phyloP scores from a whole-genome alignment of 2,888 invertebrate genomes.

The Coremacera marginata region DNA sequence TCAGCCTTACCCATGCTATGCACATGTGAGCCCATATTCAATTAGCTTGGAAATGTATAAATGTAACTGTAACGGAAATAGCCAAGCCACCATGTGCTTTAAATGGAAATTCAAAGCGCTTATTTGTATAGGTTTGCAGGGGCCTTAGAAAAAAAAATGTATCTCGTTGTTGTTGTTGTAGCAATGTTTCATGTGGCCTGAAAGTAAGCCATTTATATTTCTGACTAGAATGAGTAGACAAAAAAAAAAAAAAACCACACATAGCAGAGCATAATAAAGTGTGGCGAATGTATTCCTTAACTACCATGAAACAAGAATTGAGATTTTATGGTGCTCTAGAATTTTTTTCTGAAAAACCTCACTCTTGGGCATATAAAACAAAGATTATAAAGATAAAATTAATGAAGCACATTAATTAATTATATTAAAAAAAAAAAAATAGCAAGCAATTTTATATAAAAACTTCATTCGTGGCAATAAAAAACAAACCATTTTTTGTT shows the following conservation, averaged over 20 bases:
- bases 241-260: not conserved
- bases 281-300: not conserved
- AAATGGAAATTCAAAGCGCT: not conserved
- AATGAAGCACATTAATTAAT: not conserved
- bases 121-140: not conserved
- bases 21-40: not conserved
- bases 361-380: not conserved
- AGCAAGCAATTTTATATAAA: not conserved
- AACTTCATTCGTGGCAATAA: not conserved
- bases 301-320: not conserved
- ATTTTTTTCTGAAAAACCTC: not conserved
- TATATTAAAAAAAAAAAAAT: not conserved
- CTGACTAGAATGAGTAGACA: not conserved
- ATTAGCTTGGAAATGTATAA: conserved; percentile 14
- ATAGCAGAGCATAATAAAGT: not conserved
- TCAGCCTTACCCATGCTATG: too few relatives aligned
- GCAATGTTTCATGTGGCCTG: conserved; percentile 4
- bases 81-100: conserved; percentile 4
- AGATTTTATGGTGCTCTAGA: not conserved
- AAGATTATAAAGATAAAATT: not conserved
- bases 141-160: conserved; percentile 13
- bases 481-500: not conserved
- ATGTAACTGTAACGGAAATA: conserved; percentile 10
- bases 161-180: not conserved
- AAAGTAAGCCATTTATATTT: conserved; percentile 14